Evolutionary conservation across 2,113 vertebrate species (phyloP).

Genomic region (Alligator mississippiensis): DNA sequence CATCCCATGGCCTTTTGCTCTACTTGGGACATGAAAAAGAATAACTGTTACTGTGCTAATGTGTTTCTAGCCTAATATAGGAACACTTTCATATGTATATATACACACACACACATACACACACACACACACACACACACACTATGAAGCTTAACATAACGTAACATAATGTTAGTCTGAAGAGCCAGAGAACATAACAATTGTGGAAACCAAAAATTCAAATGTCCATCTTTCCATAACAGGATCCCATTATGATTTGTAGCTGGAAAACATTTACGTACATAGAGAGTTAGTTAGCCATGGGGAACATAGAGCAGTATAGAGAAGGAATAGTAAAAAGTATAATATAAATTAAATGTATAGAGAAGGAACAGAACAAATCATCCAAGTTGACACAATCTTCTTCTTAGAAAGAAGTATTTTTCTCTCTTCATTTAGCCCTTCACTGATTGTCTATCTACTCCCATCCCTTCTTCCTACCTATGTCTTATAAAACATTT

Average conservation of each 20-base stretch:
- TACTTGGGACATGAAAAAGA: background rate
- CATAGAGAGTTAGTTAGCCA: background rate
- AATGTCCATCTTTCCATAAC: background rate
- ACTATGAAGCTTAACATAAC: background rate
- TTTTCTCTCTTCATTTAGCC: accelerated
- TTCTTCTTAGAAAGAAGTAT: background rate
- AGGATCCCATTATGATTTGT: background rate
- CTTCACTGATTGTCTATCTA: background rate
- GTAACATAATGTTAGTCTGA: background rate
- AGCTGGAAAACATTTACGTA: background rate
- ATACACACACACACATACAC: background rate
- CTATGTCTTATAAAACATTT: background rate
- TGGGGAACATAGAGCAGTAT: too few species aligned
- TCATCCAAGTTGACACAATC: background rate
- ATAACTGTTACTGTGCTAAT: background rate
- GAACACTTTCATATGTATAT: background rate
- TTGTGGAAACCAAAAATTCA: background rate
- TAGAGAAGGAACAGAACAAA: background rate
- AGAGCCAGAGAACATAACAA: background rate
- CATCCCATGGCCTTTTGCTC: background rate
- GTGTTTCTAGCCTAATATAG: background rate
- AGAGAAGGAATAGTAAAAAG: too few species aligned
- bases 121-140: background rate
- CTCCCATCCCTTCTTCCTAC: background rate
- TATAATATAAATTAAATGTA: background rate